These are phyloP conservation scores for Pseudococcus jackbeardsleyi DNA, from an alignment of 2,888 invertebrate genomes.

Conservation along the genomic window DNA sequence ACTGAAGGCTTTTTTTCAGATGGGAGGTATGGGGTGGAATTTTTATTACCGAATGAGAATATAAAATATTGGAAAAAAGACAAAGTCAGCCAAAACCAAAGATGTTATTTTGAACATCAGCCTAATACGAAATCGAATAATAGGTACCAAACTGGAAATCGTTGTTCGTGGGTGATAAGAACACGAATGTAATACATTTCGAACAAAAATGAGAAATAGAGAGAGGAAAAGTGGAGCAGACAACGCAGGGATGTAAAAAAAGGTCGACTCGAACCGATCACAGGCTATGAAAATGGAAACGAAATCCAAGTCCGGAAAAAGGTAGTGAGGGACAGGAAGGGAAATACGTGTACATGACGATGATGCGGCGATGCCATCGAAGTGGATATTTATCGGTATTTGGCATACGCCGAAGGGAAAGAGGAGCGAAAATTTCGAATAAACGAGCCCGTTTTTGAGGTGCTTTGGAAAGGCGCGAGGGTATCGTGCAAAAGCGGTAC, in stretches of 20 bases:
- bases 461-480: conserved; percentile 13
- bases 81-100: background rate
- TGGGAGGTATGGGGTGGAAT: background rate
- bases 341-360: background rate
- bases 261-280: conserved; percentile 14
- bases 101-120: background rate
- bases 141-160: background rate
- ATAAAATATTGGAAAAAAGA: background rate
- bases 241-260: background rate
- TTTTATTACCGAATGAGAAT: background rate
- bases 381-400: conserved; percentile 9
- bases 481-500: background rate
- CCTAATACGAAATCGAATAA: background rate
- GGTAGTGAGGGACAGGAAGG: background rate
- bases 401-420: background rate
- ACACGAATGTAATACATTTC: background rate
- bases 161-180: background rate
- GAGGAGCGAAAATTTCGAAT: background rate
- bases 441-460: conserved; percentile 22
- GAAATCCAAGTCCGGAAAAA: background rate
- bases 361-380: background rate
- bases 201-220: too few species aligned
- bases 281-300: background rate
- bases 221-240: too few species aligned
- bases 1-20: background rate